Evolutionary conservation across 2,113 vertebrate species (phyloP), one percentile per base, ranked within the genome.

Genomic region (Platysternon megacephalum): DNA sequence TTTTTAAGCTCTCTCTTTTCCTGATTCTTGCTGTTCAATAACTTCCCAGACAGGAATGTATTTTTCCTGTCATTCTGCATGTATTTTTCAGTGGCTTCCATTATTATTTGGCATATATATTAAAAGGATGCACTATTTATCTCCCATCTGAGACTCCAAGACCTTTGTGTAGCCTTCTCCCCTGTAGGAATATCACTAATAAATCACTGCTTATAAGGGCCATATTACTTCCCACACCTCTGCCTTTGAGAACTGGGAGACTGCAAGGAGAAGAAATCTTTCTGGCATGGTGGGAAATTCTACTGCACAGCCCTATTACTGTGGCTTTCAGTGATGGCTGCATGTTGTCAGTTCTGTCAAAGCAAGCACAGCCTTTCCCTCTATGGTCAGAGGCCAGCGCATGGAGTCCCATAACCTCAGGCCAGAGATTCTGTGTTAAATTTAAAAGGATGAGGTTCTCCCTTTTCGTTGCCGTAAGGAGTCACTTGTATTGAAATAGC

Each of bases 231-330:
- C 8, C 48, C 28, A 56, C 61, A 79, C 0, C 56, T 91, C 81
- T 92, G 85, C 81, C 79, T 80, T 49, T 49, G 12, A 35, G 84
- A 51, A 88, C 61, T 61, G 29, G 82, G 22, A 39, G 13, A 12
- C 24, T 17, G 0, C 61, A 35, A 19, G 48, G 24, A 85, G 56
- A 55, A 76, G 46, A 3, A 48, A 4, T 1, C 39, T 21, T 35
- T 0, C 21, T 53, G 0, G 14, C 1, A 0, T 5, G 4, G 48
- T 79, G 85, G 11, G 42, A 44, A 78, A 78, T 78, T 78, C 24
- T 78, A 5, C 74, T 46, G 11, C 39, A 46, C 13, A 26, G 24
- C 26, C 26, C 42, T 46, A 35, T 74, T 74, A 13, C n/a, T 26
- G 4, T 42, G 39, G 11, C 22, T 42, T 74, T 74, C 22, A 42